Percentiles rank a stretch among this genome's conserved stretches.
Conservation (phyloP, 2,888 invertebrate genomes). For the Sarcophaga carnaria region DNA sequence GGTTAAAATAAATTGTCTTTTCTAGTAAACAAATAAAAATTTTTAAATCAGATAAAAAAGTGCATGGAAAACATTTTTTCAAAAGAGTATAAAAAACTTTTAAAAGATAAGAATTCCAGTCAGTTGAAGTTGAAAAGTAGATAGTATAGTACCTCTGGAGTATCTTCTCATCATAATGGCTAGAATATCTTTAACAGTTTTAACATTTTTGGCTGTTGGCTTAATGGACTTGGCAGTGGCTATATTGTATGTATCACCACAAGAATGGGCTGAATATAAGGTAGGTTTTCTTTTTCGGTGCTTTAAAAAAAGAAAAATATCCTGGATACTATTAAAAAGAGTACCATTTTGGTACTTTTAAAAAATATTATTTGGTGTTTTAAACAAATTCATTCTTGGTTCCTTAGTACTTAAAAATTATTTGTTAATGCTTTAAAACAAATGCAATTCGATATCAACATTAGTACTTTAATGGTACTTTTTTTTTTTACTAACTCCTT, state of each 20-base stretch:
- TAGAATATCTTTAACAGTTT: neutral
- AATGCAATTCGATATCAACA: too few relatives aligned
- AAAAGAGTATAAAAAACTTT: slow-evolving; percentile 41
- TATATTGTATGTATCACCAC: slow-evolving; percentile 23
- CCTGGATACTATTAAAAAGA: neutral
- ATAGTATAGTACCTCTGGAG: neutral
- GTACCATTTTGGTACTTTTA: neutral
- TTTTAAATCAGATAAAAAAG: too few relatives aligned
- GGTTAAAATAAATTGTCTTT: neutral
- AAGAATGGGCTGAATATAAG: slow-evolving; percentile 54
- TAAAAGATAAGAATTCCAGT: neutral
- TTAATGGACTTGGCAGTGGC: neutral
- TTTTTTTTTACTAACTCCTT: neutral
- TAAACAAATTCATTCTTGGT: too few relatives aligned
- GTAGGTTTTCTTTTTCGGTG: slow-evolving; percentile 3
- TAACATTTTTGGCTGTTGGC: neutral
- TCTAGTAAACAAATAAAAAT: neutral
- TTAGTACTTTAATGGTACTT: too few relatives aligned
- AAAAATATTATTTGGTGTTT: too few relatives aligned
- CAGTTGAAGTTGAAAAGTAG: slow-evolving; percentile 5
- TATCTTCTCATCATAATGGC: neutral
- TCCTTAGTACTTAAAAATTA: too few relatives aligned
- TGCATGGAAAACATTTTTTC: neutral
- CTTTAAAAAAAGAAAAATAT: neutral
- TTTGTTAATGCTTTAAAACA: too few relatives aligned